Base-by-base conservation (phyloP, 1,140 invertebrate species). In the Chironomus tepperi region DNA sequence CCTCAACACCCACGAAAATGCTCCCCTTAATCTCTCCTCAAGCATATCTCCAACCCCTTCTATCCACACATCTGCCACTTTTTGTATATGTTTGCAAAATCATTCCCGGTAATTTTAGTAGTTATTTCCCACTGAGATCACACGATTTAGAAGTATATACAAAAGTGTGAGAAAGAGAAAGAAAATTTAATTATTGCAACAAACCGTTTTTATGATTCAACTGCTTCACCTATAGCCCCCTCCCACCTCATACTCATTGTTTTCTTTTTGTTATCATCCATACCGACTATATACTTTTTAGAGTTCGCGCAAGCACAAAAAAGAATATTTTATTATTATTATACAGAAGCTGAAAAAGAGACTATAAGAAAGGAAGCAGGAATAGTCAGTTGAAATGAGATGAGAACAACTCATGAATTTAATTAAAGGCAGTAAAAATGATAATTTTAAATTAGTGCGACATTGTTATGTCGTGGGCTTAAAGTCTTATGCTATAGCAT, bases 361-460 rank as follows among this genome's bases (percentile, higher is more conserved):
- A n/a, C 24, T 34, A 34, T 5, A 34, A 57, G 12, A 5, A 5
- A 15, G 24, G 47, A 15, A 57, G 47, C n/a, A 57, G 12, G n/a
- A 57, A 15, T 5, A 57, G 47, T 57, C 47, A 57, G n/a, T 34
- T 34, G 24, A 34, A 34, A 34, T 34, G 47, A n/a, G 12, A 57
- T 57, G 47, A 57, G 47, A 57, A 57, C 47, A 57, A 70, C 65
- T 21, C 65, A 70, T 70, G 65, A 70, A 70, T 70, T 70, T 70
- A 70, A 70, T 70, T 70, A 70, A 70, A 70, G 19, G 65, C 65
- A 70, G 65, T 70, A 70, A 70, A 70, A 70, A 70, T 70, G 65
- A 70, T 70, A 70, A 70, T 70, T 70, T 70, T 70, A 70, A 70
- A 70, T 70, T 70, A 70, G 47, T 57, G 47, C 12, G 47, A 57